A percentile compares a stretch with the other conserved stretches of the same genome.
Conservation (phyloP, 2,888 invertebrate genomes). For the Antheraea assamensis region DNA sequence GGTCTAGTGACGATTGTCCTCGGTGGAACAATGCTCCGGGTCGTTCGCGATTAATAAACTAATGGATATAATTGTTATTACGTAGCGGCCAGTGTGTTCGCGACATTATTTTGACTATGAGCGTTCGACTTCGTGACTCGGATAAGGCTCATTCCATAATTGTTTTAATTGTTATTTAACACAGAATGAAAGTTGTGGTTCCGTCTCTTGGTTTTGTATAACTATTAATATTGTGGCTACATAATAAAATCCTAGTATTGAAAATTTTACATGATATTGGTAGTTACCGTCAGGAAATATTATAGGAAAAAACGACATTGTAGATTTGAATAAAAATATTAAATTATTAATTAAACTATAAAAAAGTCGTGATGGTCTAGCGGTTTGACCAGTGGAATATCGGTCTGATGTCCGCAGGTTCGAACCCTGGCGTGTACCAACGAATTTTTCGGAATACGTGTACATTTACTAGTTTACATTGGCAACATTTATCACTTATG, state of each 20-base stretch:
- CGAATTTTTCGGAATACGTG: too few species aligned
- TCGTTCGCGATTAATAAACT: conserved; percentile 72
- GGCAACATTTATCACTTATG: too few species aligned
- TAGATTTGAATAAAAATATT: too few species aligned
- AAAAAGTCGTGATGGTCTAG: too few species aligned
- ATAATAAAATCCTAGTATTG: not conserved
- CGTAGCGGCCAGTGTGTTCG: conserved; percentile 47
- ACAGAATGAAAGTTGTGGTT: conserved; percentile 59
- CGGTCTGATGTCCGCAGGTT: too few species aligned
- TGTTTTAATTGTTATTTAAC: conserved; percentile 66
- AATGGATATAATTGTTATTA: conserved; percentile 71
- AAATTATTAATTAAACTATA: too few species aligned
- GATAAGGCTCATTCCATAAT: conserved; percentile 70
- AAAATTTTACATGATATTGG: not conserved
- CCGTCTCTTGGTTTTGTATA: conserved; percentile 34
- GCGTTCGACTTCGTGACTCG: conserved; percentile 67
- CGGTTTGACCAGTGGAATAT: too few species aligned
- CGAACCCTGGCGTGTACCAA: too few species aligned
- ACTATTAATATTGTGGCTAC: not conserved
- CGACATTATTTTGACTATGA: conserved; percentile 78
- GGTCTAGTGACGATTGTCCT: conserved; percentile 77
- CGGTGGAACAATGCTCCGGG: conserved; percentile 69
- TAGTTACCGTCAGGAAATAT: too few species aligned
- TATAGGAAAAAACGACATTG: too few species aligned
- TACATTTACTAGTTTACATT: too few species aligned